phyloP scores from a whole-genome alignment of 1,140 invertebrate genomes.

The Drosophila nasuta region DNA sequence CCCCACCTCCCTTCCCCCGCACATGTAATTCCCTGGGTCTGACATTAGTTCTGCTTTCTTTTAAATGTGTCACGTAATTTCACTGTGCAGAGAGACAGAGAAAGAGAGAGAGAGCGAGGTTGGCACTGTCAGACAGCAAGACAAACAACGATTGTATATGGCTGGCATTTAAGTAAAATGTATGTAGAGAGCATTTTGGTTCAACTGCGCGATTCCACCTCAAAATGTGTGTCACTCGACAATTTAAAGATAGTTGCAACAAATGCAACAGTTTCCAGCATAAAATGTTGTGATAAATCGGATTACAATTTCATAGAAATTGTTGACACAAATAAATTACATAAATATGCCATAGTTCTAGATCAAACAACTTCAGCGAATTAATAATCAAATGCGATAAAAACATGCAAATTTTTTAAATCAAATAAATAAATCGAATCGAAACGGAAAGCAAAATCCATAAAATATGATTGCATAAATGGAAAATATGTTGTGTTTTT shows the following conservation, averaged over 20 bases:
- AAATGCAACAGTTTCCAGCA: slow-evolving; percentile 11
- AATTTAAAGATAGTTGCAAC: slow-evolving; percentile 69
- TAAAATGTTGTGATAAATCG: slow-evolving; percentile 11
- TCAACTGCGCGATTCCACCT: slow-evolving; percentile 20
- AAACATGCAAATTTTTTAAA: background rate
- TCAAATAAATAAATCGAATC: background rate
- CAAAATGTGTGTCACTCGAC: slow-evolving; percentile 69
- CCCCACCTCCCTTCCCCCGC: slow-evolving; percentile 10
- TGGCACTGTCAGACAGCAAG: slow-evolving; percentile 35
- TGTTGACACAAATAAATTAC: slow-evolving; percentile 8
- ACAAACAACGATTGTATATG: slow-evolving; percentile 68
- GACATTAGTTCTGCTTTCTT: slow-evolving; percentile 81
- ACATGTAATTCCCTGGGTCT: slow-evolving; percentile 35
- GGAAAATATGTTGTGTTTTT: background rate
- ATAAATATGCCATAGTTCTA: background rate
- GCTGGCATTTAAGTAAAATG: slow-evolving; percentile 78
- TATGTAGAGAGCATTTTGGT: slow-evolving; percentile 71
- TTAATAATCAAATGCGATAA: background rate
- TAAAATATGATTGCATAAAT: background rate
- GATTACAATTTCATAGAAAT: background rate
- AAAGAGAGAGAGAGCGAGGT: background rate
- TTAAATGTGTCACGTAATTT: slow-evolving; percentile 83
- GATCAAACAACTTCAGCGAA: background rate
- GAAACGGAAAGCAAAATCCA: no score
- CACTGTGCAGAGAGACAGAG: slow-evolving; percentile 20